Conservation (phyloP, 2,888 invertebrate genomes). For the Coenonympha arcania region DNA sequence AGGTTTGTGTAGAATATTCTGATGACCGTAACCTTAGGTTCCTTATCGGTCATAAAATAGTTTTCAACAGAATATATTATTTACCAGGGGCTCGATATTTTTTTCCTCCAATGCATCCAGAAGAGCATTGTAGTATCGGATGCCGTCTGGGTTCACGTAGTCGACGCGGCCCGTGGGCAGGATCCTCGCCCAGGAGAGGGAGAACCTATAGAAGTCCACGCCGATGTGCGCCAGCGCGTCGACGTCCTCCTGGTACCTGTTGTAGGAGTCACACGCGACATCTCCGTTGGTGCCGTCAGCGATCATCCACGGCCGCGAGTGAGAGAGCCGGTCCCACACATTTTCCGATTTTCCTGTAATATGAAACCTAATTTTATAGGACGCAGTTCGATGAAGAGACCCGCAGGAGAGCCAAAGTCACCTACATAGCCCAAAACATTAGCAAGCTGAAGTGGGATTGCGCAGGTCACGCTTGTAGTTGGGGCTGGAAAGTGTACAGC, state of each 20-base stretch:
- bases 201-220: conserved; percentile 74
- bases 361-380: too few relatives aligned
- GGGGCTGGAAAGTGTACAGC: too few relatives aligned
- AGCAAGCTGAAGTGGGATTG: too few relatives aligned
- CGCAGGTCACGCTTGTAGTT: too few relatives aligned
- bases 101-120: conserved; percentile 76
- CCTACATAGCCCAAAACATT: too few relatives aligned
- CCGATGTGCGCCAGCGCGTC: conserved; percentile 66
- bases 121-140: conserved; percentile 78
- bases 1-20: too few relatives aligned
- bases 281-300: conserved; percentile 77
- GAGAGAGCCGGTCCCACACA: conserved; percentile 75
- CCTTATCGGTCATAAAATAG: too few relatives aligned
- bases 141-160: conserved; percentile 73
- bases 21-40: neutral
- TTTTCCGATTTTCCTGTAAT: conserved; percentile 76
- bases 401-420: too few relatives aligned
- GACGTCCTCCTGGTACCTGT: conserved; percentile 77
- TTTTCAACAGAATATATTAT: conserved; percentile 13
- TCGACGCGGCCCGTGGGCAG: conserved; percentile 75
- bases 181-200: conserved; percentile 78
- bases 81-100: conserved; percentile 77
- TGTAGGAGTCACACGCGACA: conserved; percentile 80
- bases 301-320: conserved; percentile 74
- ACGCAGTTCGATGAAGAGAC: too few relatives aligned